These are phyloP conservation scores for Andrena hattorfiana DNA, from an alignment of 2,888 invertebrate species.

Conservation along the genomic window DNA sequence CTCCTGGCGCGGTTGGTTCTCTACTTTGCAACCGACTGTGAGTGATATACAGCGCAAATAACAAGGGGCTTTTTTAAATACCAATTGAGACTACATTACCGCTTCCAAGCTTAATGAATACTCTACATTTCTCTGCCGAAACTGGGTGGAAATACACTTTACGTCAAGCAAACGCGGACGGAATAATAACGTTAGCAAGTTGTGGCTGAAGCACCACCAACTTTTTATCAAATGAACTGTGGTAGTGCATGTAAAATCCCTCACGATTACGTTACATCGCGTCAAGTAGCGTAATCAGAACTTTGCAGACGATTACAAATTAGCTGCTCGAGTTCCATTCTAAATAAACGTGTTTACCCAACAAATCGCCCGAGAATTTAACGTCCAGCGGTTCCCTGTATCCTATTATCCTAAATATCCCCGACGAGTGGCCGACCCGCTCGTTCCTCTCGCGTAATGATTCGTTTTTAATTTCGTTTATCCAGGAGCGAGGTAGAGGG, in stretches of 20 bases:
- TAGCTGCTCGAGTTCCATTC: neutral
- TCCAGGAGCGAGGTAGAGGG: neutral
- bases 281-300: neutral
- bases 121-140: neutral
- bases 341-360: slow-evolving; percentile 69
- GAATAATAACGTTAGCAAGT: neutral
- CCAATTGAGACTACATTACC: neutral
- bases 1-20: neutral
- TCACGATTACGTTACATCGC: neutral
- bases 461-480: slow-evolving; percentile 60
- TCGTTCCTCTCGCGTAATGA: slow-evolving; percentile 42
- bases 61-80: no score
- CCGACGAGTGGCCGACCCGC: slow-evolving; percentile 7
- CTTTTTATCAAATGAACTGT: neutral
- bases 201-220: neutral
- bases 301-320: slow-evolving; percentile 1
- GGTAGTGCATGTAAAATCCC: neutral
- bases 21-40: neutral
- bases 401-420: slow-evolving; percentile 49
- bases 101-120: neutral
- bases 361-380: slow-evolving; percentile 64
- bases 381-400: slow-evolving; percentile 32
- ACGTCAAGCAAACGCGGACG: neutral
- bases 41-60: no score
- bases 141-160: no score